Evolutionary conservation across 1,140 invertebrate genomes (phyloP).

Genomic region (Nasonia vitripennis): DNA sequence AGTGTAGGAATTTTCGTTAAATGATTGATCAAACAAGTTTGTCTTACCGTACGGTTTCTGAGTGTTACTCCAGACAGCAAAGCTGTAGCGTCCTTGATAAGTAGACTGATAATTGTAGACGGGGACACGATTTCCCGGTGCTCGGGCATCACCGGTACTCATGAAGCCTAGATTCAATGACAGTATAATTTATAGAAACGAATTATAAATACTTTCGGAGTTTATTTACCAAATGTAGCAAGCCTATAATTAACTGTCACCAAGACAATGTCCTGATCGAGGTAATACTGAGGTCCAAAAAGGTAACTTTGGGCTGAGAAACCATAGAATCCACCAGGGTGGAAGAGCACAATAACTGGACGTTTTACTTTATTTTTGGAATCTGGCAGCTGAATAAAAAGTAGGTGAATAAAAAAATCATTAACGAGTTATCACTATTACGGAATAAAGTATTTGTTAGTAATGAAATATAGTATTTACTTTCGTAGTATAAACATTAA

Average conservation of each 20-base stretch:
- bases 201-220: no score
- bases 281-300: constrained; percentile 78
- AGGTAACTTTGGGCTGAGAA: constrained; percentile 74
- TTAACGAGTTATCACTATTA: no score
- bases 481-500: constrained; percentile 80
- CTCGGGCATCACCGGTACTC: constrained; percentile 78
- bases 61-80: constrained; percentile 54
- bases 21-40: background rate
- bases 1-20: background rate
- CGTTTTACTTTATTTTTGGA: constrained; percentile 21
- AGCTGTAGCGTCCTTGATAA: constrained; percentile 62
- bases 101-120: constrained; percentile 63
- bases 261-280: constrained; percentile 80
- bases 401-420: background rate
- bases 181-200: no score
- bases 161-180: constrained; percentile 76
- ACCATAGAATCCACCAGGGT: constrained; percentile 74
- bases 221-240: constrained; percentile 74
- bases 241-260: constrained; percentile 86
- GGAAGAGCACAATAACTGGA: constrained; percentile 75
- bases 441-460: background rate
- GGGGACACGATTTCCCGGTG: constrained; percentile 78
- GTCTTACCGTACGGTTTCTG: constrained; percentile 60
- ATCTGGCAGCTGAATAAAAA: constrained; percentile 43
- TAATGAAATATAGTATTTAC: constrained; percentile 51